Percentiles rank a stretch among this genome's conserved stretches.
Evolutionary conservation across 1,140 invertebrate genomes (phyloP).

Genomic region (Macrobrachium rosenbergii): DNA sequence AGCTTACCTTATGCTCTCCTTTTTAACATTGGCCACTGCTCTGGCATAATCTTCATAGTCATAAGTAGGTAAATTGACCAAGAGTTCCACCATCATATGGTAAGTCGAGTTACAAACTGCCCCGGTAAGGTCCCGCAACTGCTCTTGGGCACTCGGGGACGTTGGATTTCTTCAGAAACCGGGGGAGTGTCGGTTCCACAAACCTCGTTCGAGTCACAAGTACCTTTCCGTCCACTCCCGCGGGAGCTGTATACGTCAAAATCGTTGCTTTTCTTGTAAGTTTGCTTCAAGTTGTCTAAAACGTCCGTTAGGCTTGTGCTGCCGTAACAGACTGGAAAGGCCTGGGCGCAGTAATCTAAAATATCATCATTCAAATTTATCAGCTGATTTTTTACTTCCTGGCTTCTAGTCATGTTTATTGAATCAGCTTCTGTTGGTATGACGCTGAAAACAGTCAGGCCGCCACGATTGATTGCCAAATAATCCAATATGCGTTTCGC

Average conservation of each 20-base stretch:
- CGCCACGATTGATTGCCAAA: constrained; percentile 42
- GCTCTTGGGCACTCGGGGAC: constrained; percentile 6
- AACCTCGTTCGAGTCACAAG: constrained; percentile 51
- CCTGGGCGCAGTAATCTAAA: constrained; percentile 60
- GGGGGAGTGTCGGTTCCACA: constrained; percentile 25
- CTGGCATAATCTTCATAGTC: constrained; percentile 43
- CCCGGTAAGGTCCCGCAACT: constrained; percentile 42
- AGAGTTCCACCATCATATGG: constrained; percentile 60
- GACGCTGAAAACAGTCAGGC: constrained; percentile 53
- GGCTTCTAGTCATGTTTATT: constrained; percentile 21
- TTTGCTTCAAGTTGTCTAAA: constrained; percentile 31
- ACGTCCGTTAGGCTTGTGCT: constrained; percentile 33
- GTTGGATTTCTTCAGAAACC: neutral
- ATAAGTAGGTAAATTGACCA: constrained; percentile 48
- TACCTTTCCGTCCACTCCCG: neutral
- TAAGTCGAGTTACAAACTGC: constrained; percentile 58
- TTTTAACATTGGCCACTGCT: constrained; percentile 24
- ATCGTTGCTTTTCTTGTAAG: constrained; percentile 56
- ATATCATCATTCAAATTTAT: constrained; percentile 54
- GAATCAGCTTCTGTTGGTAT: constrained; percentile 31
- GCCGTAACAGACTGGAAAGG: constrained; percentile 53
- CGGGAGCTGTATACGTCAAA: constrained; percentile 51
- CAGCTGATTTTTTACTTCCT: constrained; percentile 44
- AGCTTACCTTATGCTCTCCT: constrained; percentile 52
- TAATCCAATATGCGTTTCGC: constrained; percentile 53